These are phyloP conservation scores for Stichodactyla helianthus DNA, from an alignment of 64 coral and sea anemone species.

Conservation along the genomic window DNA sequence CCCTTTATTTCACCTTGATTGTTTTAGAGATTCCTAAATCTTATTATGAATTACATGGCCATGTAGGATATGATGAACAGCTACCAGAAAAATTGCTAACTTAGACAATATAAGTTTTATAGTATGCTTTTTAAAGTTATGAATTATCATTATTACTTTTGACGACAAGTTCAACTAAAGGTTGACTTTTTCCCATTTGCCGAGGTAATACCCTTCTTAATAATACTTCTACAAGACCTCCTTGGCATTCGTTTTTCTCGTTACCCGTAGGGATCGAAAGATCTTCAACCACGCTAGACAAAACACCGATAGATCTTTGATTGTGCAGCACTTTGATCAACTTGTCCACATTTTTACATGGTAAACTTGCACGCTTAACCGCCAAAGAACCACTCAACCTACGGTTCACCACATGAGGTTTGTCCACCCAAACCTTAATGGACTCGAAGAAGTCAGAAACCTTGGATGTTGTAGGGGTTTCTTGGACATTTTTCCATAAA, in stretches of 20 bases:
- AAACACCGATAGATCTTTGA: background rate
- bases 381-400: conserved; percentile 61
- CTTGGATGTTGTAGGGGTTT: conserved; percentile 21
- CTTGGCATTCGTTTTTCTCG: background rate
- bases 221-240: conserved; percentile 35
- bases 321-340: background rate
- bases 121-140: too few species aligned
- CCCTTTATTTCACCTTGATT: too few species aligned
- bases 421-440: conserved; percentile 84
- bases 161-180: conserved; percentile 47
- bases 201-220: conserved; percentile 66
- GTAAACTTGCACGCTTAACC: conserved; percentile 30
- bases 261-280: background rate
- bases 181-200: conserved; percentile 28
- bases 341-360: background rate
- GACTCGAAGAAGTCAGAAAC: conserved; percentile 56
- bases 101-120: too few species aligned
- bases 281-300: background rate
- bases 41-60: background rate
- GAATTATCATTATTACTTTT: conserved; percentile 19
- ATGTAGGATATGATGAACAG: background rate
- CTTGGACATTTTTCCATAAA: conserved; percentile 45
- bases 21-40: too few species aligned
- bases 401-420: conserved; percentile 89
- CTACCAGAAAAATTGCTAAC: too few species aligned